Conservation (phyloP, 2,888 invertebrate species). For the Melieria omissa region DNA sequence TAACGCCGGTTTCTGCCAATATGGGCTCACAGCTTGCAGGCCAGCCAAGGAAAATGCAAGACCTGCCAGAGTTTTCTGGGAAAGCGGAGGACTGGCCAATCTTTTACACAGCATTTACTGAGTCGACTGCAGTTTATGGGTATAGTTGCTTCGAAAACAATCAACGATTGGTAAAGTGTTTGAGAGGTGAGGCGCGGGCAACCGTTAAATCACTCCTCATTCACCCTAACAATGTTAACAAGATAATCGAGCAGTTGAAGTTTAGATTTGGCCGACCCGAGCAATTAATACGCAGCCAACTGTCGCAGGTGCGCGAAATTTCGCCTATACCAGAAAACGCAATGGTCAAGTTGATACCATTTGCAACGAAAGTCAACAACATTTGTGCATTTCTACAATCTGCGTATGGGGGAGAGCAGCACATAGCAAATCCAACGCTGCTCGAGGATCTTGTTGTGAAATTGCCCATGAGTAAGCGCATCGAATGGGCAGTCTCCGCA, state of each 20-base stretch:
- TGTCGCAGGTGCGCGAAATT: conserved; percentile 35
- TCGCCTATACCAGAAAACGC: conserved; percentile 24
- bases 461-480: conserved; percentile 8
- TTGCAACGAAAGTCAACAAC: conserved; percentile 33
- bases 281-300: conserved; percentile 34
- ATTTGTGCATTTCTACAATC: conserved; percentile 10
- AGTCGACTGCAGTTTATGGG: conserved; percentile 20
- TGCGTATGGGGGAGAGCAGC: neutral
- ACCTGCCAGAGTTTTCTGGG: conserved; percentile 27
- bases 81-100: conserved; percentile 33
- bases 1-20: conserved; percentile 4
- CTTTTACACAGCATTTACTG: conserved; percentile 16
- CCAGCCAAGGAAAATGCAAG: conserved; percentile 27
- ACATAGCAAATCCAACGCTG: conserved; percentile 3
- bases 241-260: conserved; percentile 20
- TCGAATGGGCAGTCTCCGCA: conserved; percentile 4
- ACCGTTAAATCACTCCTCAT: conserved; percentile 22
- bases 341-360: conserved; percentile 31
- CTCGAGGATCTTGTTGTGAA: neutral
- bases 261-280: conserved; percentile 27
- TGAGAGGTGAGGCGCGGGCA: conserved; percentile 15
- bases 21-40: neutral
- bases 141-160: conserved; percentile 30
- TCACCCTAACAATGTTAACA: conserved; percentile 21
- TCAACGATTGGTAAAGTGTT: conserved; percentile 19